Evolutionary conservation across 1,140 invertebrate genomes (phyloP).

Genomic region (Apis florea): DNA sequence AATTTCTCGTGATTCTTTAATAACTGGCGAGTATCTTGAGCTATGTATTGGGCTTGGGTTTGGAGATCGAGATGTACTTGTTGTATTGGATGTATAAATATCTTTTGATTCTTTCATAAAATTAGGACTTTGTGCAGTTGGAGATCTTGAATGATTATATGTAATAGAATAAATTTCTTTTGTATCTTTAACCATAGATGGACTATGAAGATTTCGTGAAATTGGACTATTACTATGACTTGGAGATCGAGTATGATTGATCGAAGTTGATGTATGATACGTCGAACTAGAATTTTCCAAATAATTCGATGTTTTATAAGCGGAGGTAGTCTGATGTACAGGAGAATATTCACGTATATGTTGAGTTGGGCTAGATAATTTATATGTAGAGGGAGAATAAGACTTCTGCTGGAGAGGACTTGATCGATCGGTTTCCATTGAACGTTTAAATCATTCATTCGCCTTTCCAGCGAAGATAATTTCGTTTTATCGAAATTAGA

Average conservation of each 20-base stretch:
- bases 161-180: conserved; percentile 73
- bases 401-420: conserved; percentile 70
- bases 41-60: conserved; percentile 61
- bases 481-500: conserved; percentile 72
- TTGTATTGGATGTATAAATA: conserved; percentile 68
- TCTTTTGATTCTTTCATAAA: conserved; percentile 75
- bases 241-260: conserved; percentile 68
- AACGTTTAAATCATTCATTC: conserved; percentile 76
- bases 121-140: conserved; percentile 71
- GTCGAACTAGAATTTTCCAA: conserved; percentile 67
- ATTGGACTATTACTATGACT: conserved; percentile 55
- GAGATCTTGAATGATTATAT: conserved; percentile 73
- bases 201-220: conserved; percentile 71
- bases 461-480: conserved; percentile 72
- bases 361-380: conserved; percentile 71
- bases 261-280: conserved; percentile 64
- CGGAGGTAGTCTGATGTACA: conserved; percentile 55
- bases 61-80: conserved; percentile 72
- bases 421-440: conserved; percentile 50
- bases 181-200: conserved; percentile 74
- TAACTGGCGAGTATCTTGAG: conserved; percentile 69
- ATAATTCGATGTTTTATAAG: conserved; percentile 68
- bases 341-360: conserved; percentile 67
- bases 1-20: conserved; percentile 76
- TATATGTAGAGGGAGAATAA: conserved; percentile 70